Evolutionary conservation across 2,797 vertebrate species (phyloP).

Genomic region (Adelosebastes latens): DNA sequence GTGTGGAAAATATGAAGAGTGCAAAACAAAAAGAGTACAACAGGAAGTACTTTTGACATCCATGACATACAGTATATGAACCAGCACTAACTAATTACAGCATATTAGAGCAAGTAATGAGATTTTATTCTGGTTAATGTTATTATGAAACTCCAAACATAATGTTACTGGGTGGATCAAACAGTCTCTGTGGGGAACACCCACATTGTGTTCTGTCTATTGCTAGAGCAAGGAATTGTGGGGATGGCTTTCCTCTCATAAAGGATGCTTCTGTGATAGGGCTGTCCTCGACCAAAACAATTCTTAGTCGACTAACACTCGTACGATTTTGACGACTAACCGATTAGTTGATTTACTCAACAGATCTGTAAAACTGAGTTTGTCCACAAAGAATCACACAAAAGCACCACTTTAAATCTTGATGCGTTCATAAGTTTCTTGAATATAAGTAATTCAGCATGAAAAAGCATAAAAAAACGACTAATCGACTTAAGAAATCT

Average conservation of each 20-base stretch:
- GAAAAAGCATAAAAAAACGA: too few relatives aligned
- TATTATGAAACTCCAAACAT: constrained; percentile 2
- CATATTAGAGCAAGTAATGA: not conserved
- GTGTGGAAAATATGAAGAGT: not conserved
- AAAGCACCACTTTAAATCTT: too few relatives aligned
- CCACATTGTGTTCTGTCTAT: not conserved
- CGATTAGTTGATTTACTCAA: too few relatives aligned
- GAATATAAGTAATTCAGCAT: too few relatives aligned
- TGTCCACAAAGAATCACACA: too few relatives aligned
- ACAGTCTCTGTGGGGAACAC: not conserved
- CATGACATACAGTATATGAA: not conserved
- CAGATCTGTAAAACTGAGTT: too few relatives aligned
- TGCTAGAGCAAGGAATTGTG: not conserved
- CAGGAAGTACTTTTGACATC: not conserved
- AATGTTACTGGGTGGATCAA: not conserved
- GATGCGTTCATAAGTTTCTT: too few relatives aligned
- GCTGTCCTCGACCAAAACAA: fast-evolving
- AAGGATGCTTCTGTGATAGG: not conserved
- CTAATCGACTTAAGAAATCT: too few relatives aligned
- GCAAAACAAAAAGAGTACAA: not conserved
- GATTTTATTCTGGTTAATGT: not conserved
- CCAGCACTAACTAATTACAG: not conserved
- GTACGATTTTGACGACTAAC: too few relatives aligned
- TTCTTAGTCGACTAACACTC: too few relatives aligned
- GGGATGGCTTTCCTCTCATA: not conserved